Evolutionary conservation across 2,113 vertebrate genomes (phyloP).

Genomic region (Eudyptes chrysolophus): DNA sequence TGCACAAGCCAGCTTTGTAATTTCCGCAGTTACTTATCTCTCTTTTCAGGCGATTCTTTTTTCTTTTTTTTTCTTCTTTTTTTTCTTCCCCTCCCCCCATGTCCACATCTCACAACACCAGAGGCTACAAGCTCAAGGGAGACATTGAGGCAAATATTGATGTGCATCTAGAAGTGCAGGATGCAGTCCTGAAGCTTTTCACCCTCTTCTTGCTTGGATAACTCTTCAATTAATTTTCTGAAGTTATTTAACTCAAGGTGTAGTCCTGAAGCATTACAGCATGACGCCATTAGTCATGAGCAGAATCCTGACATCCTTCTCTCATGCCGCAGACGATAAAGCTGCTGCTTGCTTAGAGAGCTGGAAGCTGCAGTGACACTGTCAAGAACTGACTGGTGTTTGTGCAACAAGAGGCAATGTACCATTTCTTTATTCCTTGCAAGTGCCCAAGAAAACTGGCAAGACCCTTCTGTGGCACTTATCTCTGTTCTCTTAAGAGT

Average conservation of each 20-base stretch:
- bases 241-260: constrained; percentile 24
- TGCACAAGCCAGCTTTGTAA: background rate
- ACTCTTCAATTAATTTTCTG: constrained; percentile 35
- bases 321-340: background rate
- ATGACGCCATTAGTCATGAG: constrained; percentile 38
- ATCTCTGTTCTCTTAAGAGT: background rate
- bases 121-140: background rate
- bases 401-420: background rate
- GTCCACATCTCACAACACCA: background rate
- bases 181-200: background rate
- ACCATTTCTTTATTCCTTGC: background rate
- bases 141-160: background rate
- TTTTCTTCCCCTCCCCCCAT: fast-evolving
- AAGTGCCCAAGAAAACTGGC: background rate
- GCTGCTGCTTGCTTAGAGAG: background rate
- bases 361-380: background rate
- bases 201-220: constrained; percentile 3
- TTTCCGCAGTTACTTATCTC: background rate
- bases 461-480: background rate
- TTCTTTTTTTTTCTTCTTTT: too few species aligned
- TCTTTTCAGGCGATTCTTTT: background rate
- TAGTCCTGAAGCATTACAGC: constrained; percentile 18
- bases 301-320: constrained; percentile 23
- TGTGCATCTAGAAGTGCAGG: background rate
- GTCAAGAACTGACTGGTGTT: background rate